phyloP scores from a whole-genome alignment of 2,113 vertebrate genomes.

The Oreochromis tanganicae region DNA sequence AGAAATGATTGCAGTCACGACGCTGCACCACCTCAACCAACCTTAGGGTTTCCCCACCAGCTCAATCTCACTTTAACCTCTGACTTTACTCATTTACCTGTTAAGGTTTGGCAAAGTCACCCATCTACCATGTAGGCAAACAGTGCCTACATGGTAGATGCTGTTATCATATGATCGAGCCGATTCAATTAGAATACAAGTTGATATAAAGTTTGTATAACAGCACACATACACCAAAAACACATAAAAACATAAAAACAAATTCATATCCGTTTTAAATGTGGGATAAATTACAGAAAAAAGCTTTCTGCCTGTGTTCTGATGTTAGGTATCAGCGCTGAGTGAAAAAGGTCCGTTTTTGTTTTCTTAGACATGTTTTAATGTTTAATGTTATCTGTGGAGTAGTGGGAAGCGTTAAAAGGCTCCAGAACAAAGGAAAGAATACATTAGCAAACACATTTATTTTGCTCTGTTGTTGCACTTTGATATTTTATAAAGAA shows the following conservation, averaged over 20 bases:
- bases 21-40: background rate
- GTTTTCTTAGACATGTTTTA: background rate
- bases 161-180: background rate
- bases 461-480: background rate
- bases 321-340: background rate
- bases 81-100: background rate
- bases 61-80: background rate
- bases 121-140: fast-evolving
- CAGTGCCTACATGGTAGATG: background rate
- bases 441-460: background rate
- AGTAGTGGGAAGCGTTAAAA: background rate
- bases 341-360: background rate
- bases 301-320: background rate
- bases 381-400: background rate
- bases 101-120: background rate
- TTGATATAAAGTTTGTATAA: background rate
- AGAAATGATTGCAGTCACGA: background rate
- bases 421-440: background rate
- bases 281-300: background rate
- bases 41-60: background rate
- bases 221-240: background rate
- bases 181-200: background rate
- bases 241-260: background rate
- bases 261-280: background rate
- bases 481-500: background rate